Percentiles rank a stretch among this genome's conserved stretches.
These are phyloP conservation scores for Enteromius radiatus DNA, from an alignment of 2,797 vertebrate species.

Conservation along the genomic window DNA sequence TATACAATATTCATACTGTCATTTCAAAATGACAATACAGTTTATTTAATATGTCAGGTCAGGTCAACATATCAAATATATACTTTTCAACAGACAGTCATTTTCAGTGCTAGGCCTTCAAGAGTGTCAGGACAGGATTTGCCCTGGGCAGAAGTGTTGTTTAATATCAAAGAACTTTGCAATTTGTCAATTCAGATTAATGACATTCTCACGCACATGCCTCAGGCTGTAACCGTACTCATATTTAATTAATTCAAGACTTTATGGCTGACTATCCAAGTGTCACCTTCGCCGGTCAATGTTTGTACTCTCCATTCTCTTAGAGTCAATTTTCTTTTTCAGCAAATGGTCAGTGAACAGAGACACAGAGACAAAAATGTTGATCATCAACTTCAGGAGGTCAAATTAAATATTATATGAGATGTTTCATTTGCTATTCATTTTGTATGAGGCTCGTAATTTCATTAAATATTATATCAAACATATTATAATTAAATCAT, in stretches of 20 bases:
- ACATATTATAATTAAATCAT: slow-evolving; percentile 2
- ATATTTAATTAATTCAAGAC: slow-evolving; percentile 26
- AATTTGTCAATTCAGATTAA: slow-evolving; percentile 24
- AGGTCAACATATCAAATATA: neutral
- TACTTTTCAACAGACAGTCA: neutral
- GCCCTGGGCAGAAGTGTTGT: neutral
- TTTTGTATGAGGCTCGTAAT: neutral
- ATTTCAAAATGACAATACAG: neutral
- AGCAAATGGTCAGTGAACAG: neutral
- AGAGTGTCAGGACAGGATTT: slow-evolving; percentile 15
- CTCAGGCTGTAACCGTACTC: slow-evolving; percentile 13
- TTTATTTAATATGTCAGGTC: slow-evolving; percentile 5
- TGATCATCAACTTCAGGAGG: neutral
- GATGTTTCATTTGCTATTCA: neutral
- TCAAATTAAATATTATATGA: slow-evolving; percentile 6
- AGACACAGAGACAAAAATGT: neutral
- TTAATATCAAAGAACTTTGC: slow-evolving; percentile 3
- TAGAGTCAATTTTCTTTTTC: slow-evolving; percentile 3
- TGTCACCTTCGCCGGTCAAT: slow-evolving; percentile 27
- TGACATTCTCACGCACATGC: neutral
- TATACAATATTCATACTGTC: neutral
- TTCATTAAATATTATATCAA: neutral
- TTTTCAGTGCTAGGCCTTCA: neutral
- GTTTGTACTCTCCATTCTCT: neutral
- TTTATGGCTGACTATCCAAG: slow-evolving; percentile 2